Evolutionary conservation across 2,113 vertebrate species (phyloP), one percentile per base, ranked within the genome.

Genomic region (Cryptotis parvus): DNA sequence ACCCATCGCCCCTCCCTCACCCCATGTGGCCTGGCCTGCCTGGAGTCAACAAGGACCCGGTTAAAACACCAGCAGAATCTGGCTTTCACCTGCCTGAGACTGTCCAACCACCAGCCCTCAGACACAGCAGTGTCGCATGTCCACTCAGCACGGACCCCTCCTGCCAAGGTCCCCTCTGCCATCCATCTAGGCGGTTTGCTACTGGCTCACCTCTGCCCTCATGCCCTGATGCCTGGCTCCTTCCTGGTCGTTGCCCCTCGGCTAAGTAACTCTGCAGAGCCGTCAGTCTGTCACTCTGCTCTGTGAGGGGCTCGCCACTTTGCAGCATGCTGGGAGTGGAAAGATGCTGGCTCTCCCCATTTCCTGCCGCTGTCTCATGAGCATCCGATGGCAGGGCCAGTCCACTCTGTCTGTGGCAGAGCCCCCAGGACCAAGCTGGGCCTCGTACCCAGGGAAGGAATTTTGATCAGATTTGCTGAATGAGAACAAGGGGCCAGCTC

Each of bases 281-380:
- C 75, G 74, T 26, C 76, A 15, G 52, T 18, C 22, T 9, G 45
- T 29, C 86, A 10, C 9, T 58, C 63, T 2, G 1, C 45, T 49
- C 87, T 45, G 29, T 26, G 0, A 22, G 10, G 20, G 87, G 16
- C 16, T 31, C 39, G 10, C 80, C 31, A 31, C 91, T 24, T 8
- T 1, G 7, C 65, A 3, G 33, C 12, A 9, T 29, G 22, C 18
- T 18, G 52, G 52, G 52, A 9, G 7, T 31, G 27, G 65, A 74
- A 41, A 16, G 41, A 4, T 9, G 29, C 10, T 0, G 1, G 35
- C 29, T n/a, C 49, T 0, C 14, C 11, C 3, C 29, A 45, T 61
- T 16, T 5, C 43, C 41, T 4, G 1, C 10, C 6, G 49, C 52
- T 9, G 2, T 16, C 20, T 5, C 0, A 0, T 0, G 29, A 41